These are phyloP conservation scores for Oenanthe melanoleuca DNA, from an alignment of 2,113 vertebrate species.

Conservation along the genomic window DNA sequence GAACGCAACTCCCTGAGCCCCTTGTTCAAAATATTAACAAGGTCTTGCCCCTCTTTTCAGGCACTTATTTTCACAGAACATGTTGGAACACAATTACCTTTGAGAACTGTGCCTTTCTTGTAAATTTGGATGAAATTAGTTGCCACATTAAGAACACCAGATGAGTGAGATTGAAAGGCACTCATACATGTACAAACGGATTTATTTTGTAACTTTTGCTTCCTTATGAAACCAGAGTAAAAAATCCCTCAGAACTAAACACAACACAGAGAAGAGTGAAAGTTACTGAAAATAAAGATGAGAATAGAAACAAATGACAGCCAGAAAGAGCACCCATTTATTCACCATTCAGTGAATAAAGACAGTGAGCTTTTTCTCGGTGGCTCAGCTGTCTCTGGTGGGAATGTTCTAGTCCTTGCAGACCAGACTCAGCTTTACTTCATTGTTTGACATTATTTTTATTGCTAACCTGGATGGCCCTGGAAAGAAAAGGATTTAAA, in stretches of 20 bases:
- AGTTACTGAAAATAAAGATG: background rate
- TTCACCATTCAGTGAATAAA: background rate
- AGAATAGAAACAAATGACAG: background rate
- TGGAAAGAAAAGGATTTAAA: conserved; percentile 34
- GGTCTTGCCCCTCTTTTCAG: background rate
- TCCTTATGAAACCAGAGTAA: background rate
- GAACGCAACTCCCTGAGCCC: background rate
- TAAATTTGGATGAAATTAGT: background rate
- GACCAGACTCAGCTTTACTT: background rate
- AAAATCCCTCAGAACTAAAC: background rate
- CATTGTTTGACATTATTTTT: conserved; percentile 1
- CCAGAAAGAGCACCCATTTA: background rate
- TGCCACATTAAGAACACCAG: background rate
- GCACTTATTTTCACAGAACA: background rate
- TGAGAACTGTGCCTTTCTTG: background rate
- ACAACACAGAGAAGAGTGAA: background rate
- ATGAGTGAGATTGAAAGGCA: background rate
- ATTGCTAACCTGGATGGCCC: background rate
- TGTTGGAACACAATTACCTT: background rate
- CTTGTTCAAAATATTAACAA: background rate
- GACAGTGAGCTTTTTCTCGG: background rate
- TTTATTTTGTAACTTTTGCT: background rate
- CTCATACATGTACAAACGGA: background rate
- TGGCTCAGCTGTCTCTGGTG: background rate
- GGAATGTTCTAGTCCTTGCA: background rate